Evolutionary conservation across 1,140 invertebrate genomes (phyloP).

Genomic region (Rhizoglyphus robini): DNA sequence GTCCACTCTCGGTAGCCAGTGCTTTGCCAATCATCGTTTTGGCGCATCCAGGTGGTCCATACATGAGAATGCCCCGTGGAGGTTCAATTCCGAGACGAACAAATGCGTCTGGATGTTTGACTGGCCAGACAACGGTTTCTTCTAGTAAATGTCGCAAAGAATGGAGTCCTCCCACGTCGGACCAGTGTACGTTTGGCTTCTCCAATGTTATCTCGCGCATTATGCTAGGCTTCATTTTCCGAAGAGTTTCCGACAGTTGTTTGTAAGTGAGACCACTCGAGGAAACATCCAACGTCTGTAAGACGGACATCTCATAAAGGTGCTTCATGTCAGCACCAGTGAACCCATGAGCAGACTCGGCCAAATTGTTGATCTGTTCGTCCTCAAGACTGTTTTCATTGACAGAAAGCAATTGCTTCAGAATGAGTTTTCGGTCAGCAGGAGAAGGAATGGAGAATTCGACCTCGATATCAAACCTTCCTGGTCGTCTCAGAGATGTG

Average conservation of each 20-base stretch:
- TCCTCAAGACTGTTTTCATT: constrained; percentile 42
- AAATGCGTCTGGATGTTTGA: constrained; percentile 50
- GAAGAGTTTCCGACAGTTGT: constrained; percentile 46
- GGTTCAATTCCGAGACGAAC: constrained; percentile 42
- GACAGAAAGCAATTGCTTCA: not conserved
- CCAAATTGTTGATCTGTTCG: constrained; percentile 46
- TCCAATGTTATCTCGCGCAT: constrained; percentile 78
- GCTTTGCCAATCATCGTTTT: constrained; percentile 46
- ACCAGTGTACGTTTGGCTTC: constrained; percentile 51
- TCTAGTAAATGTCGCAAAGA: constrained; percentile 70
- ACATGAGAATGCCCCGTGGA: constrained; percentile 43
- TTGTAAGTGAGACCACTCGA: constrained; percentile 27
- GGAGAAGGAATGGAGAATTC: constrained; percentile 65
- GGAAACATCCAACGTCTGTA: constrained; percentile 38
- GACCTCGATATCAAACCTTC: constrained; percentile 65
- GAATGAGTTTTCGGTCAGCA: constrained; percentile 40
- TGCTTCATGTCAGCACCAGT: constrained; percentile 69
- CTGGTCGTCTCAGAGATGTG: constrained; percentile 52
- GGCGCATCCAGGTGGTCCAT: constrained; percentile 44
- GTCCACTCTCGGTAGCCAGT: constrained; percentile 41
- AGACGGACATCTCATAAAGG: constrained; percentile 53
- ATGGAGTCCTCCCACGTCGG: constrained; percentile 80
- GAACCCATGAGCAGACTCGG: constrained; percentile 64
- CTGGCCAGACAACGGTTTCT: constrained; percentile 82
- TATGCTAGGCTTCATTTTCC: constrained; percentile 61